Evolutionary conservation across 2,888 invertebrate species (phyloP), one percentile per base, ranked within the genome.

Genomic region (Clusia tigrina): DNA sequence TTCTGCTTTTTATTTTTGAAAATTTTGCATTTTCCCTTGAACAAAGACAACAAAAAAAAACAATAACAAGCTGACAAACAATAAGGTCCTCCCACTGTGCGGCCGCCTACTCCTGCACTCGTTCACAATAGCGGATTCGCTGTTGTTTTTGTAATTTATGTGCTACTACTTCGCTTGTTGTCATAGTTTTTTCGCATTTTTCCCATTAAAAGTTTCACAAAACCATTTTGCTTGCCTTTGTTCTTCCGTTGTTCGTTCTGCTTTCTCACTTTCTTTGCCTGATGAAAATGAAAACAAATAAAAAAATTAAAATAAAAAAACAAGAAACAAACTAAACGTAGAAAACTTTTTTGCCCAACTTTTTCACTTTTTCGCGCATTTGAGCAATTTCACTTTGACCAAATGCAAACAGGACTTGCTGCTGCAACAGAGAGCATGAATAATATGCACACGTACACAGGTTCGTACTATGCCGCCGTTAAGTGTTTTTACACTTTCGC

Each of bases 321-420:
- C n/a, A n/a, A n/a, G n/a, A n/a, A n/a, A n/a, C n/a, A n/a, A n/a
- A n/a, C n/a, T n/a, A n/a, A n/a, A n/a, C n/a, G n/a, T n/a, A n/a
- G n/a, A n/a, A n/a, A n/a, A n/a, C n/a, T n/a, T n/a, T n/a, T n/a
- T n/a, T n/a, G n/a, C n/a, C n/a, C n/a, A n/a, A 48, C 20, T 48
- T 48, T 48, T 48, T 20, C 48, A 20, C 22, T 48, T 48, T 48
- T 48, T 48, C 48, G 48, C 48, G 18, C 48, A 48, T 22, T 48
- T 48, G 20, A 48, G 15, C 48, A 48, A 48, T 48, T 48, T 48
- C 48, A 48, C 22, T 48, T 48, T 15, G 22, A 22, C 48, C 48
- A 22, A 20, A 48, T 15, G 18, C 48, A 48, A 18, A 48, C 22
- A 22, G 6, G 22, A 32, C 12, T 32, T 32, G 32, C 32, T 9